Evolutionary conservation across 2,797 vertebrate species (phyloP).

Genomic region (Girardinus metallicus): DNA sequence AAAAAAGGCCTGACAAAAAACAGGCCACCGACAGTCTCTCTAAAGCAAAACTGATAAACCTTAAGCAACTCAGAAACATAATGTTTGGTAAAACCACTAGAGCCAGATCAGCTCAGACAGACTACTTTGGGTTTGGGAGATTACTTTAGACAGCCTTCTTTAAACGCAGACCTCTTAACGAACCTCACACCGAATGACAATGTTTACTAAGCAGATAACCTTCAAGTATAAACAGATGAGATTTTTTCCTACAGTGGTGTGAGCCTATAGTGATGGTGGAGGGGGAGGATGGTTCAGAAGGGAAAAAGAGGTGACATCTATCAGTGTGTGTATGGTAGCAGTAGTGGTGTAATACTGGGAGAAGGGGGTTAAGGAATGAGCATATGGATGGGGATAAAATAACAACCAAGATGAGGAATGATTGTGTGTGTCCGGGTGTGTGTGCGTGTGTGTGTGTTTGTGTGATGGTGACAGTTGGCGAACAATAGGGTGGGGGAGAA

Average conservation of each 20-base stretch:
- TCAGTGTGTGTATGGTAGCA: slow-evolving; percentile 18
- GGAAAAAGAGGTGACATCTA: slow-evolving; percentile 41
- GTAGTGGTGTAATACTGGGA: neutral
- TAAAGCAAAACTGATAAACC: slow-evolving; percentile 23
- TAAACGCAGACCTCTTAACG: slow-evolving; percentile 35
- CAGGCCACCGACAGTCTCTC: slow-evolving; percentile 32
- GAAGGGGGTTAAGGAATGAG: slow-evolving; percentile 32
- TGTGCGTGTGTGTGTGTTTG: slow-evolving; percentile 36
- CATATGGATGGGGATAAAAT: slow-evolving; percentile 37
- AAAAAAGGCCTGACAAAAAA: slow-evolving; percentile 39
- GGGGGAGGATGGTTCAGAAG: slow-evolving; percentile 20
- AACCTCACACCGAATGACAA: slow-evolving; percentile 42
- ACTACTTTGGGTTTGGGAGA: slow-evolving; percentile 40
- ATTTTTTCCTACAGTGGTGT: slow-evolving; percentile 58
- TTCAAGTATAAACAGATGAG: slow-evolving; percentile 66
- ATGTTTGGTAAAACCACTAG: slow-evolving; percentile 47
- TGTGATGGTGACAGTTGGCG: slow-evolving; percentile 59
- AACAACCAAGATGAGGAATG: slow-evolving; percentile 42
- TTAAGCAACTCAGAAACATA: slow-evolving; percentile 21
- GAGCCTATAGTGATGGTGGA: slow-evolving; percentile 38
- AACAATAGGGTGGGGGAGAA: slow-evolving; percentile 21
- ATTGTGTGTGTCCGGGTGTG: slow-evolving; percentile 31
- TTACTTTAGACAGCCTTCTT: slow-evolving; percentile 42
- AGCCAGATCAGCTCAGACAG: slow-evolving; percentile 40
- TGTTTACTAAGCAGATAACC: slow-evolving; percentile 75